phyloP scores from a whole-genome alignment of 2,113 vertebrate genomes.

The Carassius carassius region DNA sequence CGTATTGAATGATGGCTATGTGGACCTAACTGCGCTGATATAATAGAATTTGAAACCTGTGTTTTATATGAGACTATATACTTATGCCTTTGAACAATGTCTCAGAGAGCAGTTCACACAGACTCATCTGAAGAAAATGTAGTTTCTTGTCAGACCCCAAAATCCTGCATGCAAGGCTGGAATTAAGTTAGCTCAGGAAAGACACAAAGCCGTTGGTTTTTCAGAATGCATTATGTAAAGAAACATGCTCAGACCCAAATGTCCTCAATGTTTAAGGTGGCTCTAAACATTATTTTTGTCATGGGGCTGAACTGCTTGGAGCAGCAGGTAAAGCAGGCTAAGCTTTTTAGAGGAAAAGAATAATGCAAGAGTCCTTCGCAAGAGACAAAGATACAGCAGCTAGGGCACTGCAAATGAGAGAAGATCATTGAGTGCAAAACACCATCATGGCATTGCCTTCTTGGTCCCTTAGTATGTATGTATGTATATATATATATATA shows the following conservation, averaged over 20 bases:
- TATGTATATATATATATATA: not conserved
- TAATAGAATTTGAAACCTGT: not conserved
- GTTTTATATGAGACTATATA: constrained; percentile 8
- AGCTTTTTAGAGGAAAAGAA: constrained; percentile 33
- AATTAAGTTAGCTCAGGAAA: constrained; percentile 17
- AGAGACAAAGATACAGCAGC: constrained; percentile 18
- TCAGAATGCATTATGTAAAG: constrained; percentile 3
- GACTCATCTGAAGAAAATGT: not conserved
- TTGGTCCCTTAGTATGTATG: not conserved
- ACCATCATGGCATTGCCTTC: constrained; percentile 12
- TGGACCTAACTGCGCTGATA: not conserved
- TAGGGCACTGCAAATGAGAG: constrained; percentile 45
- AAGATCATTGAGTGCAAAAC: constrained; percentile 49
- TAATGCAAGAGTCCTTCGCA: constrained; percentile 43
- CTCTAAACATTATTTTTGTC: constrained; percentile 24
- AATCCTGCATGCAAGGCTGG: not conserved
- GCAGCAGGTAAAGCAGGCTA: constrained; percentile 18
- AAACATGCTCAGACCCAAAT: not conserved
- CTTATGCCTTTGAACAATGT: not conserved
- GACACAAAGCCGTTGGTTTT: constrained; percentile 11
- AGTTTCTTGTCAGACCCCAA: constrained; percentile 5
- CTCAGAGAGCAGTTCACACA: not conserved
- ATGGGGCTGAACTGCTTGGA: constrained; percentile 2
- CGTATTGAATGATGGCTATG: constrained; percentile 21
- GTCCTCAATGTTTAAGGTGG: constrained; percentile 1